A percentile compares a stretch with the other conserved stretches of the same genome.
Conservation (phyloP, 2,888 invertebrate species). For the Amitus sp. region DNA sequence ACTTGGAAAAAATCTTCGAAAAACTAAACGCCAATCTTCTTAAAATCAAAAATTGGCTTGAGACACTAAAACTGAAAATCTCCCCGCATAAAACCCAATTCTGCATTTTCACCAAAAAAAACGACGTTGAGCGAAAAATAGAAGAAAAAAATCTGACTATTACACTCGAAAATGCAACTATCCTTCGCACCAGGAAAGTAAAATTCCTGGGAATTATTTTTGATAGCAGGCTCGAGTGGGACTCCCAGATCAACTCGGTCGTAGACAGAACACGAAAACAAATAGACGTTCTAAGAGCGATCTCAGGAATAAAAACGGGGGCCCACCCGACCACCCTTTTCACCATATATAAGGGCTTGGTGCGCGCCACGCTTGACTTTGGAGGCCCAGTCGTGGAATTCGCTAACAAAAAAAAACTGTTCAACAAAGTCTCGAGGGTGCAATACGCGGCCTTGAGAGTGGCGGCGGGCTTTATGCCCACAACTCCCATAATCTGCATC, state of each 20-base stretch:
- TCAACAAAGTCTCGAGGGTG: conserved; percentile 1
- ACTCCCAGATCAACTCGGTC: background rate
- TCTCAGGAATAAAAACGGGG: background rate
- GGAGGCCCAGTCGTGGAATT: background rate
- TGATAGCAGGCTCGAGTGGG: background rate
- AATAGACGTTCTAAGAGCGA: background rate
- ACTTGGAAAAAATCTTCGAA: background rate
- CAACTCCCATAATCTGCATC: too few species aligned
- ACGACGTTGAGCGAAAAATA: background rate
- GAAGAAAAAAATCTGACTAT: background rate
- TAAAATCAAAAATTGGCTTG: background rate
- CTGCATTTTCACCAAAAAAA: background rate
- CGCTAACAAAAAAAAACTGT: background rate
- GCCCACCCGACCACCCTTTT: conserved; percentile 3
- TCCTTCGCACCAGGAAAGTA: background rate
- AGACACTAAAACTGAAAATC: background rate
- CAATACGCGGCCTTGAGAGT: conserved; percentile 7
- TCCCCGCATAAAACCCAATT: background rate
- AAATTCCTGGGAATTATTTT: conserved; percentile 5
- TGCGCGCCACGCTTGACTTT: conserved; percentile 9
- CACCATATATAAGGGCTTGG: conserved; percentile 3
- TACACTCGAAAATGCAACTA: background rate
- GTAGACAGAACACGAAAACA: background rate
- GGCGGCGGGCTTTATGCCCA: too few species aligned
- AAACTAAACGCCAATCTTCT: background rate